A percentile compares a stretch with the other conserved stretches of the same genome.
Evolutionary conservation across 2,797 vertebrate genomes (phyloP).

Genomic region (Tympanoctomys barrerae): DNA sequence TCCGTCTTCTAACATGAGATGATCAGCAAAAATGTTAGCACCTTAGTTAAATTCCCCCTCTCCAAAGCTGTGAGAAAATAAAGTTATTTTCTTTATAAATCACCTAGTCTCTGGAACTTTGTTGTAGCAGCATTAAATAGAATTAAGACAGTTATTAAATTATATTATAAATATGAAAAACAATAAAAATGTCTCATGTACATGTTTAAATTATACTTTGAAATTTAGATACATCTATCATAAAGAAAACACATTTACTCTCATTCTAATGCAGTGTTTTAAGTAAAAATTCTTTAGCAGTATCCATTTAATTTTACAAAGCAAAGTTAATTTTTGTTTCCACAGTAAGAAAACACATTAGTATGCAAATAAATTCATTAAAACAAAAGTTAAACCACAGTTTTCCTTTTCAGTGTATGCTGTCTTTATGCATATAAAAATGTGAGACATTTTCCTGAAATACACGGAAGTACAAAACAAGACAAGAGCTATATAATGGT

Average conservation of each 20-base stretch:
- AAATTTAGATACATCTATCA: conserved; percentile 41
- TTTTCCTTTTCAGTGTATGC: neutral
- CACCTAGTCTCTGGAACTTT: neutral
- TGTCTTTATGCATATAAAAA: conserved; percentile 7
- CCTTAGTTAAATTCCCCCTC: neutral
- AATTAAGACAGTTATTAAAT: neutral
- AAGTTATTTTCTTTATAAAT: neutral
- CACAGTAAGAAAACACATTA: conserved; percentile 23
- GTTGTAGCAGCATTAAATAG: neutral
- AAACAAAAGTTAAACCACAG: conserved; percentile 28
- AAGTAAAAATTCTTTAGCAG: conserved; percentile 24
- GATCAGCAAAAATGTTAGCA: neutral
- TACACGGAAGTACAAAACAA: neutral
- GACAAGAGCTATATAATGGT: neutral
- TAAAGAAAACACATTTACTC: conserved; percentile 19
- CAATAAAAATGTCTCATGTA: neutral
- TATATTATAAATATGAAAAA: neutral
- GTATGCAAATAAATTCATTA: conserved; percentile 51
- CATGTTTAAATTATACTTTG: neutral
- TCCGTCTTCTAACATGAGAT: neutral
- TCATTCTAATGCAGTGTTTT: conserved; percentile 47
- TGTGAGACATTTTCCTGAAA: neutral
- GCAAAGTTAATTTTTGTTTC: conserved; percentile 58
- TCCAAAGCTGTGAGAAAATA: neutral
- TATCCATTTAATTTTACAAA: conserved; percentile 41